Percentiles rank a stretch among this genome's conserved stretches.
Conservation (phyloP, 2,113 vertebrate species). For the Himantopus leucocephalus region DNA sequence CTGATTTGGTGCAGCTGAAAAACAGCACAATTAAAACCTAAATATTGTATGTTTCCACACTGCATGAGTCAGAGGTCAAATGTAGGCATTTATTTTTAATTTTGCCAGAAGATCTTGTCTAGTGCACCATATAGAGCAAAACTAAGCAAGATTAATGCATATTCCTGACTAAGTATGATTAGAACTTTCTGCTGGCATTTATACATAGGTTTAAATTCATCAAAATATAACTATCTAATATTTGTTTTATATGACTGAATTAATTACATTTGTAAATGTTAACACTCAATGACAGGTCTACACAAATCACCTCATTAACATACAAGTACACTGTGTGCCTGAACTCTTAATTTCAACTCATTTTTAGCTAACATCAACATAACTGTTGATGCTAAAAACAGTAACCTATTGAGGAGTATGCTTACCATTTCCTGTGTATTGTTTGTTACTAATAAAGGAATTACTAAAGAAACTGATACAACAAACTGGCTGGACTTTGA, state of each 20-base stretch:
- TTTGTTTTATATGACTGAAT: conserved; percentile 70
- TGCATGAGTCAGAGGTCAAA: conserved; percentile 78
- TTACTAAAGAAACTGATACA: neutral
- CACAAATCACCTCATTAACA: conserved; percentile 61
- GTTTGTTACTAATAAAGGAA: neutral
- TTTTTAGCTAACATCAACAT: conserved; percentile 35
- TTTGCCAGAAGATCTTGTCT: conserved; percentile 71
- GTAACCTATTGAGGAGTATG: neutral
- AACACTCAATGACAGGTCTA: conserved; percentile 60
- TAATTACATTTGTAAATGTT: conserved; percentile 72
- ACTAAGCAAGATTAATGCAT: conserved; percentile 80
- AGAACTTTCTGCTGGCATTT: conserved; percentile 76
- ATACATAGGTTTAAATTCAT: conserved; percentile 75
- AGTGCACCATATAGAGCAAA: conserved; percentile 70
- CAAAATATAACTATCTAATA: conserved; percentile 65
- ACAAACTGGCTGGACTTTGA: neutral
- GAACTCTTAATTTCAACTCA: conserved; percentile 31
- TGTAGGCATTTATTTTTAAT: conserved; percentile 77
- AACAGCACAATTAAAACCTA: conserved; percentile 60
- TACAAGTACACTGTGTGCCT: conserved; percentile 32
- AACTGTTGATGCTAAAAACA: neutral
- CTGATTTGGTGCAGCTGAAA: conserved; percentile 49
- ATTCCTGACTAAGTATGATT: conserved; percentile 78
- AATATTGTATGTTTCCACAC: conserved; percentile 81
- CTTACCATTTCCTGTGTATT: neutral